phyloP scores from a whole-genome alignment of 2,797 vertebrate species.

The Philypnodon macrostomus region DNA sequence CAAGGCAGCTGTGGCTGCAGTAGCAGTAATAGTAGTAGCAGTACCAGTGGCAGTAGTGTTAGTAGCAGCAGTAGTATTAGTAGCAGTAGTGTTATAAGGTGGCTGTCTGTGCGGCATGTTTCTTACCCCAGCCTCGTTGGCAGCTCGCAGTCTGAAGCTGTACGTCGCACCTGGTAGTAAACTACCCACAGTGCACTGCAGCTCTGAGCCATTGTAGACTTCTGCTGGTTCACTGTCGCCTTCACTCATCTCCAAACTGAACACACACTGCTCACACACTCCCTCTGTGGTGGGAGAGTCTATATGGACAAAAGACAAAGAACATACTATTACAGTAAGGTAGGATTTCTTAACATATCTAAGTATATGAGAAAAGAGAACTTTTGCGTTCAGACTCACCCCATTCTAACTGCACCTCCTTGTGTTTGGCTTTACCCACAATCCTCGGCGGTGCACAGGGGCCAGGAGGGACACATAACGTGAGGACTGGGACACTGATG shows the following conservation, averaged over 20 bases:
- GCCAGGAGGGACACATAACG: slow-evolving; percentile 88
- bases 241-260: slow-evolving; percentile 91
- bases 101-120: background rate
- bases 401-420: slow-evolving; percentile 94
- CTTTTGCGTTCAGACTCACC: no score
- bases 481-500: slow-evolving; percentile 86
- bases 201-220: slow-evolving; percentile 85
- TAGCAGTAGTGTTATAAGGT: no score
- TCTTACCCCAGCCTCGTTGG: slow-evolving; percentile 92
- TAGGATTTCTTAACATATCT: no score
- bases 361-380: no score
- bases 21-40: no score
- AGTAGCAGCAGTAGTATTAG: no score
- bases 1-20: no score
- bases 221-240: slow-evolving; percentile 76
- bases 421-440: slow-evolving; percentile 92
- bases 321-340: no score
- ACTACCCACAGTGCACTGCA: slow-evolving; percentile 87
- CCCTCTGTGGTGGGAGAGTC: slow-evolving; percentile 73
- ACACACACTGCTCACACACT: slow-evolving; percentile 82
- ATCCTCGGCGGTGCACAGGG: slow-evolving; percentile 85
- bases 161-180: slow-evolving; percentile 91
- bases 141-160: slow-evolving; percentile 84
- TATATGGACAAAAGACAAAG: slow-evolving; percentile 25
- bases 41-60: no score